Base-by-base conservation (phyloP, 2,113 vertebrate genomes). In the Peromyscus polionotus region DNA sequence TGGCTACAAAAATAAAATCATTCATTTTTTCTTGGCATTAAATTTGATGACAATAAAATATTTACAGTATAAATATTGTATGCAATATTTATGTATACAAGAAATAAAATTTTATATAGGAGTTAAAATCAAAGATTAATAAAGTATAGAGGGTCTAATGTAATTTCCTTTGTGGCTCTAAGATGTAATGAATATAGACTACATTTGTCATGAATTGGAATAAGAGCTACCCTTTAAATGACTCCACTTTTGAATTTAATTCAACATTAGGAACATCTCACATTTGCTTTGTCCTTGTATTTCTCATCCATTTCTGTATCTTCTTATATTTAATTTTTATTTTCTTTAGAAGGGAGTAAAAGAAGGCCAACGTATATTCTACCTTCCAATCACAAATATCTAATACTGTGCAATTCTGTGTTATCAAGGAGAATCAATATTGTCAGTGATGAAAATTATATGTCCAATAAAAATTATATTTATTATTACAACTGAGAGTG, bases 381-480 rank as follows among this genome's bases (percentile, higher is more conserved):
- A 4, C 5, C 12, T 63, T 75, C 45, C 1, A 48, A 39, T 88
- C 83, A 13, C 75, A 97, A 93, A 91, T 61, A 89, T 26, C 8
- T 95, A 80, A 73, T n/a, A 89, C 19, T 90, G 11, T 88, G 1
- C 4, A 91, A 5, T 45, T 91, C 14, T 95, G 1, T 79, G 31
- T 8, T 80, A 67, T 77, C 75, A 93, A 51, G 79, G 7, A 70
- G 28, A 86, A 89, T 95, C 68, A 65, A 16, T 90, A 94, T 54
- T 96, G 42, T 7, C 61, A 90, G 73, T 90, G 48, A 83, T 80
- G 11, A 95, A 70, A 91, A 91, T 13, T 90, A 16, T 87, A 91
- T 45, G n/a, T 11, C 80, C 94, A 97, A 94, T 59, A 91, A 94
- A 45, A 96, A 42, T 12, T 14, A 5, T 45, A 63, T 42, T 85